These are phyloP conservation scores for Suricata suricatta DNA, from an alignment of 2,113 vertebrate species.

Conservation along the genomic window DNA sequence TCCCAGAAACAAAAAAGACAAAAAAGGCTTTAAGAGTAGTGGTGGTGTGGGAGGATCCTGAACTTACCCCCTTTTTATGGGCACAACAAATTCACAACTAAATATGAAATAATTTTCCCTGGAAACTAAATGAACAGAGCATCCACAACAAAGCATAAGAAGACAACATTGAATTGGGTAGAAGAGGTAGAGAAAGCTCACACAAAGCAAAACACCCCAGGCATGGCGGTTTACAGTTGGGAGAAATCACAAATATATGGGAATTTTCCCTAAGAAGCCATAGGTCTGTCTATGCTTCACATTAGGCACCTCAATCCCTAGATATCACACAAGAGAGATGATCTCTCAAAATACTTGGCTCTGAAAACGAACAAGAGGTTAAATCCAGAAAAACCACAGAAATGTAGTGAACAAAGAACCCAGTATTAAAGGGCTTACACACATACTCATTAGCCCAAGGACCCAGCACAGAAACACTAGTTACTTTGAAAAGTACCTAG, in stretches of 20 bases:
- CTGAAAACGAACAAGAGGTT: neutral
- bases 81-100: neutral
- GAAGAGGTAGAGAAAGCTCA: neutral
- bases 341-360: neutral
- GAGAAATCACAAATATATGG: neutral
- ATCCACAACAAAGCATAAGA: neutral
- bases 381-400: neutral
- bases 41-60: neutral
- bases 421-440: neutral
- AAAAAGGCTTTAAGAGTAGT: neutral
- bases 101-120: neutral
- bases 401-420: neutral
- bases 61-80: neutral
- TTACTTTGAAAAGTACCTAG: neutral
- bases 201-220: neutral
- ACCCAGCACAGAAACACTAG: neutral
- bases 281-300: neutral
- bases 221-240: neutral
- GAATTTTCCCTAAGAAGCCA: neutral
- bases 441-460: neutral
- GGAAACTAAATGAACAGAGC: neutral
- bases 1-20: neutral
- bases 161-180: neutral
- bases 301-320: neutral
- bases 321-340: neutral